Conservation (phyloP, 2,888 invertebrate species). For the Papilio protenor region DNA sequence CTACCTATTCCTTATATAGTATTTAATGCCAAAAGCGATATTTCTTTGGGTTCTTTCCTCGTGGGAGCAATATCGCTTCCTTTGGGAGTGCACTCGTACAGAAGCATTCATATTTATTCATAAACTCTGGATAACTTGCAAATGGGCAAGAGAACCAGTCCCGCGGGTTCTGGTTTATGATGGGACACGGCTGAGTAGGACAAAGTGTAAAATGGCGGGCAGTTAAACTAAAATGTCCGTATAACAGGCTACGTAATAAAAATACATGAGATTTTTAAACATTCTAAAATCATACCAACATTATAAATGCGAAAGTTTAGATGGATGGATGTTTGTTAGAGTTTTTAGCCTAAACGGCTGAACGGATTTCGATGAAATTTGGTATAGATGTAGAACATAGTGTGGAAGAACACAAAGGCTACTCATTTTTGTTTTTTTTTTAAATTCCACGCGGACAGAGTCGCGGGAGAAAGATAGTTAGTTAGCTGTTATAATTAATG, state of each 20-base stretch:
- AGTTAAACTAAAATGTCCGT: conserved; percentile 32
- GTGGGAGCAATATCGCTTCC: conserved; percentile 42
- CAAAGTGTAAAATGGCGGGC: conserved; percentile 51
- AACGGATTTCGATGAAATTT: no score
- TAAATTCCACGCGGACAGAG: no score
- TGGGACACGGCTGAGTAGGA: conserved; percentile 48
- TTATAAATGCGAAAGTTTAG: no score
- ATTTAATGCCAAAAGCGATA: conserved; percentile 43
- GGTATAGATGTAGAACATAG: no score
- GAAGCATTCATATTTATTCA: conserved; percentile 44
- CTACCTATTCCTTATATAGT: conserved; percentile 37
- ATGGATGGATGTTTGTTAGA: no score
- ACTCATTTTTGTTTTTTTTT: no score
- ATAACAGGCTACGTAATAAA: conserved; percentile 29
- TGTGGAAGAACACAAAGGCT: no score
- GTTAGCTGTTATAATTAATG: conserved; percentile 1
- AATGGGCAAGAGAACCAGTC: conserved; percentile 55
- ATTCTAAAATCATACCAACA: neutral
- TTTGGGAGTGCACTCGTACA: conserved; percentile 41
- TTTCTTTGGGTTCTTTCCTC: conserved; percentile 37
- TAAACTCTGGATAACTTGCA: conserved; percentile 54
- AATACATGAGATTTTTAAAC: neutral
- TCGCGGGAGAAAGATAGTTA: neutral
- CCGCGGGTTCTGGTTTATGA: conserved; percentile 52
- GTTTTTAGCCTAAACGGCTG: no score